Evolutionary conservation across 2,888 invertebrate genomes (phyloP).

Genomic region (Eristalinus aeneus): DNA sequence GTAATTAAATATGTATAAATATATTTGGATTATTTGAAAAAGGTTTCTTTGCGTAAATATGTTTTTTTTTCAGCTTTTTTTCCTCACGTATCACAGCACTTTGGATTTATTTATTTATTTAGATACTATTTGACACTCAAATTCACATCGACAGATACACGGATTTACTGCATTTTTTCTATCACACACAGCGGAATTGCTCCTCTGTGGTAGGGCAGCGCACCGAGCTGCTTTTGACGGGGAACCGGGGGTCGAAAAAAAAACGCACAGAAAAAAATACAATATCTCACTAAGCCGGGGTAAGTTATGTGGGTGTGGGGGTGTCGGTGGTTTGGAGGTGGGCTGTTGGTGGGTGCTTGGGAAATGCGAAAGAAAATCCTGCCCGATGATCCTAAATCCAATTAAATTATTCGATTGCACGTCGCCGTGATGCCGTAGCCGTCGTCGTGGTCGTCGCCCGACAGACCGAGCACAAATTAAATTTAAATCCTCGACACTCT

Average conservation of each 20-base stretch:
- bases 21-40: constrained; percentile 2
- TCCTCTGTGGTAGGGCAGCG: neutral
- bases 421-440: constrained; percentile 13
- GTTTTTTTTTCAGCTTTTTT: constrained; percentile 4
- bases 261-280: constrained; percentile 1
- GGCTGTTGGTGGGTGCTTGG: neutral
- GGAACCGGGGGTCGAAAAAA: neutral
- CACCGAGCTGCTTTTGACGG: neutral
- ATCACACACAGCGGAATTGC: constrained; percentile 21
- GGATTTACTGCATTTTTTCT: constrained; percentile 22
- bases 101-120: constrained; percentile 34
- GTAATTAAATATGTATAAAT: constrained; percentile 26
- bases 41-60: constrained; percentile 28
- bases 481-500: constrained; percentile 68
- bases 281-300: neutral
- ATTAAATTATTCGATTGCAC: constrained; percentile 70
- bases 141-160: constrained; percentile 43
- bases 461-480: constrained; percentile 65
- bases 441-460: constrained; percentile 36
- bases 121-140: constrained; percentile 50
- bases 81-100: constrained; percentile 63
- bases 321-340: neutral
- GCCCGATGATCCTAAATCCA: constrained; percentile 63
- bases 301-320: neutral
- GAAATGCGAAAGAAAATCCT: constrained; percentile 52